A percentile compares a stretch with the other conserved stretches of the same genome.
phyloP scores from a whole-genome alignment of 2,888 invertebrate species.

The Alcis repandata region DNA sequence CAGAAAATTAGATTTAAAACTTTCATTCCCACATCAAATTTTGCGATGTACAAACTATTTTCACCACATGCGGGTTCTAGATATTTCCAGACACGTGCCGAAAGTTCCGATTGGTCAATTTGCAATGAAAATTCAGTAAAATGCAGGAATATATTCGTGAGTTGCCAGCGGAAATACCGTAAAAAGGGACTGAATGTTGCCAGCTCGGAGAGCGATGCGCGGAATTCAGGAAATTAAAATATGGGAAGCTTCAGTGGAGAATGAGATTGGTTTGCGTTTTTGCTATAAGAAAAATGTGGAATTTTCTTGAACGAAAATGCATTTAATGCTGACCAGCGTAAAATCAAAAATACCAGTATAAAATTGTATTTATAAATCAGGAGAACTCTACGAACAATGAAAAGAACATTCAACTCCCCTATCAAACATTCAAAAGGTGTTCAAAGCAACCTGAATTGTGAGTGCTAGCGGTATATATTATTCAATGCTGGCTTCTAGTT shows the following conservation, averaged over 20 bases:
- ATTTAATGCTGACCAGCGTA: neutral
- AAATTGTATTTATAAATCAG: conserved; percentile 9
- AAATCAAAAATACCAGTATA: neutral
- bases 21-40: neutral
- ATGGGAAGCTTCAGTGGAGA: neutral
- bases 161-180: conserved; percentile 27
- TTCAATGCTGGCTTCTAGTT: conserved; percentile 25
- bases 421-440: conserved; percentile 30
- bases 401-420: conserved; percentile 21
- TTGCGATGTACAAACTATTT: conserved; percentile 26
- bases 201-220: conserved; percentile 1
- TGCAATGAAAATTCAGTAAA: conserved; percentile 53
- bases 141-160: conserved; percentile 42
- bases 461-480: conserved; percentile 23
- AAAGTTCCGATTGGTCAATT: conserved; percentile 50
- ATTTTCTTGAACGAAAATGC: neutral
- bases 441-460: conserved; percentile 21
- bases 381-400: neutral
- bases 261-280: conserved; percentile 10
- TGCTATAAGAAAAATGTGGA: neutral
- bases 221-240: conserved; percentile 31
- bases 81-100: conserved; percentile 48
- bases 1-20: conserved; percentile 2
- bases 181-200: conserved; percentile 25
- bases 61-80: conserved; percentile 37